Percentiles rank a stretch among this genome's conserved stretches.
These are phyloP conservation scores for Aldrovandia affinis DNA, from an alignment of 2,797 vertebrate genomes.

Conservation along the genomic window DNA sequence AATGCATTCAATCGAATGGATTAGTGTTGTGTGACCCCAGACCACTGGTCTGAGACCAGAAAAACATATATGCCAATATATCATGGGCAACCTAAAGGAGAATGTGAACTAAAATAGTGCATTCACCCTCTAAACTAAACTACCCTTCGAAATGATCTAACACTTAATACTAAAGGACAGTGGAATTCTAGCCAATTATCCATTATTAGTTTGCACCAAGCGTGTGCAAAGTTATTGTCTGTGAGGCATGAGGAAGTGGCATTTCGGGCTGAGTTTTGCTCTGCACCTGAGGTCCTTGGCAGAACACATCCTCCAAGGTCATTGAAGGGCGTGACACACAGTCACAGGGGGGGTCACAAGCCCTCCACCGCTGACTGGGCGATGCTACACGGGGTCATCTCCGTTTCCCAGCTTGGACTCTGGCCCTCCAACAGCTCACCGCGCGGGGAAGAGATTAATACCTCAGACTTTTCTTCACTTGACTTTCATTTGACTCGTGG, in stretches of 20 bases:
- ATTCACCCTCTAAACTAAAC: too few relatives aligned
- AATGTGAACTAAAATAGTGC: too few relatives aligned
- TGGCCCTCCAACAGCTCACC: neutral
- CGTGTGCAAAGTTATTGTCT: conserved; percentile 4
- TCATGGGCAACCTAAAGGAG: too few relatives aligned
- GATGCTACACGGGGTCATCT: neutral
- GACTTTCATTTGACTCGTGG: conserved; percentile 4
- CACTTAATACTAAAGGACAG: neutral
- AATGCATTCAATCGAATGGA: too few relatives aligned
- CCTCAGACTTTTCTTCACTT: neutral
- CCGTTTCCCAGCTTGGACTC: neutral
- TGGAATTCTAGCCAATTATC: neutral
- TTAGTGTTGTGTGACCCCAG: too few relatives aligned
- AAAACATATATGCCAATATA: too few relatives aligned
- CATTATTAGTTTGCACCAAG: neutral
- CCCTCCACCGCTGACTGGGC: neutral
- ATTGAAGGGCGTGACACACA: neutral
- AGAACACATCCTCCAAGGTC: neutral
- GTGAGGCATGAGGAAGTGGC: neutral
- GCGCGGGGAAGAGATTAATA: neutral
- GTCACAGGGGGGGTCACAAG: neutral
- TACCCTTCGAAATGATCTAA: too few relatives aligned
- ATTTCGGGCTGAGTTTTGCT: neutral
- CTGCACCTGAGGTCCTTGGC: neutral
- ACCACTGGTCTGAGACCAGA: too few relatives aligned